These are phyloP conservation scores for Arremon brunneinucha DNA, from an alignment of 2,797 vertebrate species.

Conservation along the genomic window DNA sequence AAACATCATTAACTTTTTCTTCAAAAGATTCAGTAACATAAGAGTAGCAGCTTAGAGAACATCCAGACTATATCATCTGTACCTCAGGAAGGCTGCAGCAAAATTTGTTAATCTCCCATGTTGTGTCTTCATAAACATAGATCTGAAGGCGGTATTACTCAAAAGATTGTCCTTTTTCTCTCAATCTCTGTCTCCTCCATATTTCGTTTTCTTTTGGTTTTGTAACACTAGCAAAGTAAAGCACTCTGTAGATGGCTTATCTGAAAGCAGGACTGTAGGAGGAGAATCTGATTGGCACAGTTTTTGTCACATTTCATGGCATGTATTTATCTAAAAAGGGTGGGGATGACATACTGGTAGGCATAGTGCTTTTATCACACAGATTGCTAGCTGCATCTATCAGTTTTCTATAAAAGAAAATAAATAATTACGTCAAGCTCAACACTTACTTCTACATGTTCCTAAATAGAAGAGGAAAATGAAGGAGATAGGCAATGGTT, in stretches of 20 bases:
- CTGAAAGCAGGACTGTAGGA: background rate
- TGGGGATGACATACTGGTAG: background rate
- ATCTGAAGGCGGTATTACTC: background rate
- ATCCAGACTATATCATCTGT: background rate
- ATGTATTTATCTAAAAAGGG: background rate
- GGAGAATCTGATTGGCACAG: background rate
- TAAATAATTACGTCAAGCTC: background rate
- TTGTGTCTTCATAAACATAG: background rate
- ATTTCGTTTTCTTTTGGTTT: background rate
- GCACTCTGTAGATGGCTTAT: background rate
- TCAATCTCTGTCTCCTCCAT: background rate
- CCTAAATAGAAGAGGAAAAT: background rate
- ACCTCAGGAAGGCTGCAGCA: background rate
- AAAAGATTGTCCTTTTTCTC: background rate
- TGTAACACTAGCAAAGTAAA: background rate
- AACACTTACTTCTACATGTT: background rate
- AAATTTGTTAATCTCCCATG: background rate
- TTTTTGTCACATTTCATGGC: background rate
- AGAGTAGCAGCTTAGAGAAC: background rate
- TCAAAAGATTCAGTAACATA: background rate
- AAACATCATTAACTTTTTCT: background rate
- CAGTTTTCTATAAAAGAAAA: background rate
- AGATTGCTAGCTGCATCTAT: background rate
- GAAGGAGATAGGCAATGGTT: background rate
- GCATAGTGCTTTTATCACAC: background rate